Percentiles rank a stretch among this genome's conserved stretches.
phyloP scores from a whole-genome alignment of 2,797 vertebrate genomes.

The Erithacus rubecula region DNA sequence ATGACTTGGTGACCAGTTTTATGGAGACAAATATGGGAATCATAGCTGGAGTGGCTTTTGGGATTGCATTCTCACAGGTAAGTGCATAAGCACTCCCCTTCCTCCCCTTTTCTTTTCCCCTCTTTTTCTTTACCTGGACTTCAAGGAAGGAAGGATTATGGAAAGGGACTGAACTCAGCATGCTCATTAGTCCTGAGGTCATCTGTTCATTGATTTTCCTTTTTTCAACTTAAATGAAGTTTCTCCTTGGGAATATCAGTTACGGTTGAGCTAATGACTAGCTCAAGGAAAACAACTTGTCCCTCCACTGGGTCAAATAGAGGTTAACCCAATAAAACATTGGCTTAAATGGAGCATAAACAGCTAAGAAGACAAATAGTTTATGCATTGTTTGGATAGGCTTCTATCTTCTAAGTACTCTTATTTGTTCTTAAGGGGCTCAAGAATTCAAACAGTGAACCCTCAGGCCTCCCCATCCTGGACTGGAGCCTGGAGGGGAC shows the following conservation, averaged over 20 bases:
- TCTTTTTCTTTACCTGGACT: background rate
- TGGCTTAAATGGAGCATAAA: conserved; percentile 76
- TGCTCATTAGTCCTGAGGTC: conserved; percentile 74
- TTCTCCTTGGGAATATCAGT: conserved; percentile 77
- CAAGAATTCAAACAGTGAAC: background rate
- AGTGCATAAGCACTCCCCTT: background rate
- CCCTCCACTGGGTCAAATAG: conserved; percentile 74
- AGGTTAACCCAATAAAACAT: conserved; percentile 76
- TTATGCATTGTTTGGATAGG: conserved; percentile 48
- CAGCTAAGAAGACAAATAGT: conserved; percentile 69
- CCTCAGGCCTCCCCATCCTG: background rate
- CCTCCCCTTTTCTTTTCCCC: no score
- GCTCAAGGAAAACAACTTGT: conserved; percentile 71
- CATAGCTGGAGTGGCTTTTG: conserved; percentile 94
- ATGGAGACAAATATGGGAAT: conserved; percentile 96
- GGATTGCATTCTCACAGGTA: conserved; percentile 96
- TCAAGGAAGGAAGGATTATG: conserved; percentile 50
- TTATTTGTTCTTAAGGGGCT: conserved; percentile 10
- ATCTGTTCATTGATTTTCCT: conserved; percentile 79
- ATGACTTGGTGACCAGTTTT: conserved; percentile 91
- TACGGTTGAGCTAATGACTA: conserved; percentile 76
- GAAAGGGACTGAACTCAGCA: conserved; percentile 62
- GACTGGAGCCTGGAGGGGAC: background rate
- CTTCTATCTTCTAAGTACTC: conserved; percentile 4
- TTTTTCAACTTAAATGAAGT: conserved; percentile 78